phyloP scores from a whole-genome alignment of 2,888 invertebrate species.

The Pyrochroa serraticornis region DNA sequence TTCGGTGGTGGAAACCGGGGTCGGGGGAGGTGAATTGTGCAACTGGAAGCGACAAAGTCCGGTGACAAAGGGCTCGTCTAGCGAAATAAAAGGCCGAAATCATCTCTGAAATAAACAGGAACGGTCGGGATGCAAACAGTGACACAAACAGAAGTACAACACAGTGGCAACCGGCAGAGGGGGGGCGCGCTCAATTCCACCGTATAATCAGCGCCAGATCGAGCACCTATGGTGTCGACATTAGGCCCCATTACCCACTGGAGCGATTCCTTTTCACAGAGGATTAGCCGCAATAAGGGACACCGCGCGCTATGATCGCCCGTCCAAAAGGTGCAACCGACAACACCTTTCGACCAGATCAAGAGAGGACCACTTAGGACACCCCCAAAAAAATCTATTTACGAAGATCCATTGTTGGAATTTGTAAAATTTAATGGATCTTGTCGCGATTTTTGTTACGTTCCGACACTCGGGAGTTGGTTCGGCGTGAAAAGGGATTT shows the following conservation, averaged over 20 bases:
- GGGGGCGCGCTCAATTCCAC: constrained; percentile 30
- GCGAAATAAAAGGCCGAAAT: too few species aligned
- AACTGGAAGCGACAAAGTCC: too few species aligned
- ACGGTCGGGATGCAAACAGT: constrained; percentile 15
- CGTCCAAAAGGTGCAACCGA: constrained; percentile 34
- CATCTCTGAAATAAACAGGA: too few species aligned
- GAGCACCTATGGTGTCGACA: constrained; percentile 52
- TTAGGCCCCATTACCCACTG: constrained; percentile 52
- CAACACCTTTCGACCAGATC: constrained; percentile 36
- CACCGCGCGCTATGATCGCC: constrained; percentile 23
- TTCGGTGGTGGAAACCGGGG: too few species aligned
- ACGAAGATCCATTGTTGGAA: too few species aligned
- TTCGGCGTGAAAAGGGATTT: constrained; percentile 37
- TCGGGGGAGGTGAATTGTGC: too few species aligned
- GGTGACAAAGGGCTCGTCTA: too few species aligned
- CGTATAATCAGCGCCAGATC: constrained; percentile 25
- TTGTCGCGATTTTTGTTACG: neutral
- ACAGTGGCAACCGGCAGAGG: constrained; percentile 28
- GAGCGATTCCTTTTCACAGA: constrained; percentile 41
- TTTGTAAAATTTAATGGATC: constrained; percentile 14
- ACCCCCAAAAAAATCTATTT: too few species aligned
- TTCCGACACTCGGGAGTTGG: constrained; percentile 8
- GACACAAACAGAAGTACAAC: constrained; percentile 29
- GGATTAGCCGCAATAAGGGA: constrained; percentile 20
- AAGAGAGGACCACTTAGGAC: constrained; percentile 2